These are phyloP conservation scores for Hipparchia semele DNA, from an alignment of 2,888 invertebrate species.

Conservation along the genomic window DNA sequence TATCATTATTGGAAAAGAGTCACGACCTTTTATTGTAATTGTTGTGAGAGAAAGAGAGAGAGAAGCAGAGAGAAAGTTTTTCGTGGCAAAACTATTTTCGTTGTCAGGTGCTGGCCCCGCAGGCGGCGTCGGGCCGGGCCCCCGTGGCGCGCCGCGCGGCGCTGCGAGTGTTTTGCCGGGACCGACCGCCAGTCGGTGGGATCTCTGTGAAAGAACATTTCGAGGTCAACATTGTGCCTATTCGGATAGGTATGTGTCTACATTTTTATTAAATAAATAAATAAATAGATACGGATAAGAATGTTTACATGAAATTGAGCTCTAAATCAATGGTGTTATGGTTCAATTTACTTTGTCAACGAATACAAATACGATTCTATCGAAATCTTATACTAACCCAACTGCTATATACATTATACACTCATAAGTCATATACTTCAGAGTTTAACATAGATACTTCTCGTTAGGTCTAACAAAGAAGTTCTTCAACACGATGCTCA, in stretches of 20 bases:
- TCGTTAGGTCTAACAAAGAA: conserved; percentile 92
- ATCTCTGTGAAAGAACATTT: conserved; percentile 99
- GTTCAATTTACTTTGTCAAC: too few relatives aligned
- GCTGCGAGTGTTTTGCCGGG: conserved; percentile 96
- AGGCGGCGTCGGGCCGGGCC: conserved; percentile 86
- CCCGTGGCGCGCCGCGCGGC: conserved; percentile 96
- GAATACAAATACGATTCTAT: too few relatives aligned
- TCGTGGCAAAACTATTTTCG: background rate
- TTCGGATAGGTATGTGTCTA: conserved; percentile 87
- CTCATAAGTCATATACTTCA: too few relatives aligned
- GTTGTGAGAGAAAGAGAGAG: too few relatives aligned
- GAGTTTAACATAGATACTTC: background rate
- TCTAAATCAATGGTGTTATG: too few relatives aligned
- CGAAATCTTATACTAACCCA: too few relatives aligned
- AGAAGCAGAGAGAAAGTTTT: too few relatives aligned
- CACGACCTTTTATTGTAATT: too few relatives aligned
- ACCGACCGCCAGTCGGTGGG: conserved; percentile 98
- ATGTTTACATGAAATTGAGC: too few relatives aligned
- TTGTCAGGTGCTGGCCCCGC: conserved; percentile 72
- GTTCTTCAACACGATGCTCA: conserved; percentile 98
- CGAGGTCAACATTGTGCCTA: conserved; percentile 98
- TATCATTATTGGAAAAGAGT: too few relatives aligned
- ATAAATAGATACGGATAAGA: too few relatives aligned
- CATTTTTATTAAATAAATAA: background rate
- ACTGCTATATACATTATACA: too few relatives aligned